Evolutionary conservation across 2,888 invertebrate genomes (phyloP).

Genomic region (Merodon equestris): DNA sequence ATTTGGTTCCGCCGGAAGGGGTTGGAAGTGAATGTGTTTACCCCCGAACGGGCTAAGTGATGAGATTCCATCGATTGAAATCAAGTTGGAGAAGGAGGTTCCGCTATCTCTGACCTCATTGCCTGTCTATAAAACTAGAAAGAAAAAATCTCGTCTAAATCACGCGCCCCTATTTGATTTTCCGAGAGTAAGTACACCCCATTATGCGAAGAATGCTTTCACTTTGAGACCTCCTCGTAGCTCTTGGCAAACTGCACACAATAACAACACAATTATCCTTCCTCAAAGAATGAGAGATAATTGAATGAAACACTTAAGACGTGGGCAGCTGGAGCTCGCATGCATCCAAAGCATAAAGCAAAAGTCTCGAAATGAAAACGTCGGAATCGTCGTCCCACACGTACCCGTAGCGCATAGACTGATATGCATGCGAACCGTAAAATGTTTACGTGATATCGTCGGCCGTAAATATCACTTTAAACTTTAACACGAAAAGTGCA

Average conservation of each 20-base stretch:
- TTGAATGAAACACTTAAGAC: conserved; percentile 67
- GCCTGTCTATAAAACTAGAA: background rate
- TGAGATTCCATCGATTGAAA: background rate
- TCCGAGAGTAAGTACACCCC: too few species aligned
- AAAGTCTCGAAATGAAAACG: too few species aligned
- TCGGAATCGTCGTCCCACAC: too few species aligned
- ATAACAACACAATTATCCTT: conserved; percentile 55
- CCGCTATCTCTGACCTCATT: background rate
- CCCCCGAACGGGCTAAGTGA: too few species aligned
- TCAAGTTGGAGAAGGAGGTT: background rate
- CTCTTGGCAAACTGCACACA: conserved; percentile 25
- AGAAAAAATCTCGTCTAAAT: too few species aligned
- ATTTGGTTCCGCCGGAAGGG: too few species aligned
- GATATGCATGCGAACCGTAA: conserved; percentile 62
- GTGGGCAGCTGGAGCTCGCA: conserved; percentile 21
- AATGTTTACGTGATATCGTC: conserved; percentile 65
- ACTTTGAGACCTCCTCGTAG: background rate
- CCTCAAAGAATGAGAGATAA: conserved; percentile 57
- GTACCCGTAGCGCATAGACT: conserved; percentile 40
- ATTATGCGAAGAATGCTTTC: background rate
- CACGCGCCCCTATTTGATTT: too few species aligned
- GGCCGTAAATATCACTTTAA: conserved; percentile 67
- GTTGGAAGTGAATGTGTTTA: too few species aligned
- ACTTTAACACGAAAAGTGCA: conserved; percentile 65
- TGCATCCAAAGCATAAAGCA: conserved; percentile 41